Percentiles rank a stretch among this genome's conserved stretches.
Conservation (phyloP, 2,888 invertebrate species). For the Torymus aiolomorphi region DNA sequence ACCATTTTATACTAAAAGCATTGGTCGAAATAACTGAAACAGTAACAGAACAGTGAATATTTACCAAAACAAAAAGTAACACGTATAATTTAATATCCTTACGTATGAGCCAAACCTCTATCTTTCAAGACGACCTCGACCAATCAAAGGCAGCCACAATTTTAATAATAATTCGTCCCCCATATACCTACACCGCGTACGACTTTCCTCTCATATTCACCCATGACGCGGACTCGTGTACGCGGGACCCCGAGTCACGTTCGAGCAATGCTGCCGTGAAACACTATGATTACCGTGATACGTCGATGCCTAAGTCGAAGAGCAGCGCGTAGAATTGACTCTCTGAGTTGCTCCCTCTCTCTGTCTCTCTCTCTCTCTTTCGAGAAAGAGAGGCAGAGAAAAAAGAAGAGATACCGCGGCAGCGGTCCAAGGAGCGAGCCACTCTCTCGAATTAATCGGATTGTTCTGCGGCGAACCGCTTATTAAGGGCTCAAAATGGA, state of each 20-base stretch:
- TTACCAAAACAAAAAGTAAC: too few species aligned
- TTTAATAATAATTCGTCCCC: too few species aligned
- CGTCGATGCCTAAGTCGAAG: constrained; percentile 65
- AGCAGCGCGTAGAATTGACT: constrained; percentile 38
- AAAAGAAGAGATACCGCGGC: background rate
- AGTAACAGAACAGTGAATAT: too few species aligned
- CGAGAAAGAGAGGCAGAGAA: constrained; percentile 2
- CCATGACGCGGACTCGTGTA: constrained; percentile 48
- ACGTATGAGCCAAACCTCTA: too few species aligned
- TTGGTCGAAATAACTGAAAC: too few species aligned
- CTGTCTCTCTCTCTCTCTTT: too few species aligned
- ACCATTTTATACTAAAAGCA: too few species aligned
- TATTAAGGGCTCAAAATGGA: constrained; percentile 68
- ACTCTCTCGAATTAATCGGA: constrained; percentile 72
- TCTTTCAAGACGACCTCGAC: too few species aligned
- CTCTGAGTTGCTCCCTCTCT: too few species aligned
- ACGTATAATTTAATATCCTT: too few species aligned
- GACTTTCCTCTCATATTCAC: constrained; percentile 13
- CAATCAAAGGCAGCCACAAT: too few species aligned
- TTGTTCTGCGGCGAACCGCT: constrained; percentile 73
- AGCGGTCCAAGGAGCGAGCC: constrained; percentile 56
- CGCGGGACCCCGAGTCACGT: constrained; percentile 69
- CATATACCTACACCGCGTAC: background rate
- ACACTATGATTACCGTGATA: constrained; percentile 71
- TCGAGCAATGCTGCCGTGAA: constrained; percentile 70